A percentile compares a stretch with the other conserved stretches of the same genome.
Evolutionary conservation across 2,113 vertebrate species (phyloP).

Genomic region (Rhinoptilus africanus): DNA sequence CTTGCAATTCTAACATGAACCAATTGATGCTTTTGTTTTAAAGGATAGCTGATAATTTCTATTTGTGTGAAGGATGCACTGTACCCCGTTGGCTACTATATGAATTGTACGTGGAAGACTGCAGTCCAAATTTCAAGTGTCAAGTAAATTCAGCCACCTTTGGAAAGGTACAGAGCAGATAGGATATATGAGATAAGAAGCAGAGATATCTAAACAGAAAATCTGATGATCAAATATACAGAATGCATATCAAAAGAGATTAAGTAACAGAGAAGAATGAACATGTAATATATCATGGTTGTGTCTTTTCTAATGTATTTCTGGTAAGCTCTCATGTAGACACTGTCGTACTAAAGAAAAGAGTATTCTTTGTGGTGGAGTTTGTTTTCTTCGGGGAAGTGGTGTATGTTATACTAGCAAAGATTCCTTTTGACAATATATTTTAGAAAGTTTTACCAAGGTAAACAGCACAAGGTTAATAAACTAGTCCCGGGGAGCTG

Average conservation of each 20-base stretch:
- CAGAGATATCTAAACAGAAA: not conserved
- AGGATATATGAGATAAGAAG: not conserved
- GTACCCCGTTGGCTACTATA: conserved; percentile 65
- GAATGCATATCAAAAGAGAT: not conserved
- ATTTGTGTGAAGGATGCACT: conserved; percentile 53
- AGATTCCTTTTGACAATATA: not conserved
- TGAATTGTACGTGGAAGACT: conserved; percentile 69
- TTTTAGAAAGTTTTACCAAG: not conserved
- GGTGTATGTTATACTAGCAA: not conserved
- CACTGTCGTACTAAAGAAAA: not conserved
- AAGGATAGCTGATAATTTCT: conserved; percentile 76
- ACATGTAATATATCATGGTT: not conserved
- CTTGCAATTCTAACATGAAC: not conserved
- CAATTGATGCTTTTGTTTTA: not conserved
- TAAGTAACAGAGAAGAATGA: not conserved
- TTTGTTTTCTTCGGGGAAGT: not conserved
- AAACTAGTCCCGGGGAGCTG: not conserved
- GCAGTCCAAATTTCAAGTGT: conserved; percentile 15
- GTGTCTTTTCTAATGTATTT: not conserved
- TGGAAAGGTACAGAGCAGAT: conserved; percentile 65
- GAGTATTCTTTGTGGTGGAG: not conserved
- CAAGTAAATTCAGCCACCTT: conserved; percentile 69
- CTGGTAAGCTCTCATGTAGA: not conserved
- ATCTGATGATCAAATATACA: not conserved
- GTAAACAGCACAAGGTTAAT: not conserved